Conservation (phyloP, 2,797 vertebrate genomes). For the Melanotaenia nigrans region DNA sequence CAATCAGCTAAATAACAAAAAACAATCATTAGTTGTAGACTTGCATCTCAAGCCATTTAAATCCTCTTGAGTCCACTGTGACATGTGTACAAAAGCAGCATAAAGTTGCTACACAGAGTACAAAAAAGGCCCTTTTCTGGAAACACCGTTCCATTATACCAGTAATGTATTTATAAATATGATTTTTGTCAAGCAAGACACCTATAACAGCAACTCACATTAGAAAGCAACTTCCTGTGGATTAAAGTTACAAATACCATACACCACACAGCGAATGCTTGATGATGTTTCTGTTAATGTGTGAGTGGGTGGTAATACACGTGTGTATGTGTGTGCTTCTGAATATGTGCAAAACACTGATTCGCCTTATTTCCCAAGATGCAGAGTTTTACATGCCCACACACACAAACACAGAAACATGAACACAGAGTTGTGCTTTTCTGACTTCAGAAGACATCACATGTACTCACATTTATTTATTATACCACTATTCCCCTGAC, state of each 20-base stretch:
- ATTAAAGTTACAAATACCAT: constrained; percentile 49
- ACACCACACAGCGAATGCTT: constrained; percentile 24
- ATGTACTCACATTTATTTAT: not conserved
- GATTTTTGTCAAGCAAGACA: not conserved
- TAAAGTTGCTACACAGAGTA: not conserved
- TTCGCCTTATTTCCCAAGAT: constrained; percentile 75
- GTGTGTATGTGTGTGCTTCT: constrained; percentile 43
- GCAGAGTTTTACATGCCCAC: constrained; percentile 56
- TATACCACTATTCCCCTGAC: not conserved
- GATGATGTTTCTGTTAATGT: constrained; percentile 60
- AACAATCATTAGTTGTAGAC: not conserved
- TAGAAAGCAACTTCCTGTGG: constrained; percentile 38
- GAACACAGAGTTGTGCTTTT: not conserved
- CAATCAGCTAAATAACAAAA: not conserved
- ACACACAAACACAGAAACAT: constrained; percentile 35
- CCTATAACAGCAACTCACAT: constrained; percentile 13
- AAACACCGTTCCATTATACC: not conserved
- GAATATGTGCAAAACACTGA: constrained; percentile 41
- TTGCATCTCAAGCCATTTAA: not conserved
- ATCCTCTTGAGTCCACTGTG: not conserved
- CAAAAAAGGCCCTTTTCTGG: not conserved
- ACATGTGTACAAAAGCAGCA: not conserved
- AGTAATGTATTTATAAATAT: constrained; percentile 7
- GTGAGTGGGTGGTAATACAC: constrained; percentile 46
- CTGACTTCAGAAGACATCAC: not conserved